Evolutionary conservation across 2,888 invertebrate species (phyloP).

Genomic region (Apotomis turbidana): DNA sequence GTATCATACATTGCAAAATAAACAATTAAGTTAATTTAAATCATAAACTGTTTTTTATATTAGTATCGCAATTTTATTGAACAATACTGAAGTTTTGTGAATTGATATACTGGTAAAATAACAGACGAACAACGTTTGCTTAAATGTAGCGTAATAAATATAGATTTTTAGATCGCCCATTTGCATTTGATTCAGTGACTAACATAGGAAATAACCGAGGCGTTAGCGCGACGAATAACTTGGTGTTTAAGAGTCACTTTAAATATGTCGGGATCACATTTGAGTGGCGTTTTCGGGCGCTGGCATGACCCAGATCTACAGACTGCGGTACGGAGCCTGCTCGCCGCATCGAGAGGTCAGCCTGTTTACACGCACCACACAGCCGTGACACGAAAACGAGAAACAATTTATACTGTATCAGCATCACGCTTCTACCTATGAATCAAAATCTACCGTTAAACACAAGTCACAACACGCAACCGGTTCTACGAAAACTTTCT

Average conservation of each 20-base stretch:
- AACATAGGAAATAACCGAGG: constrained; percentile 64
- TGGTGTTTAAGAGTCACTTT: constrained; percentile 15
- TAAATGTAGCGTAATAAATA: no score
- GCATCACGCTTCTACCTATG: constrained; percentile 43
- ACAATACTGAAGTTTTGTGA: no score
- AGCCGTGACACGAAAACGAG: constrained; percentile 64
- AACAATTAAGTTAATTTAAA: no score
- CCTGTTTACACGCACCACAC: constrained; percentile 53
- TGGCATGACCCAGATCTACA: constrained; percentile 69
- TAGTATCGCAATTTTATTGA: no score
- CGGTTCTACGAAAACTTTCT: constrained; percentile 41
- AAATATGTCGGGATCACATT: constrained; percentile 45
- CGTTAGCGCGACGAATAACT: constrained; percentile 49
- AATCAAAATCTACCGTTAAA: constrained; percentile 48
- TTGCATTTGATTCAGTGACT: constrained; percentile 4
- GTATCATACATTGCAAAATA: no score
- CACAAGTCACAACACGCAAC: constrained; percentile 47
- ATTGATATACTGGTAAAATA: no score
- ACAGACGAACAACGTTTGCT: no score
- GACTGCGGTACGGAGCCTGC: constrained; percentile 65
- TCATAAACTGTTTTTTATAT: no score
- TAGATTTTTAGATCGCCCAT: background rate
- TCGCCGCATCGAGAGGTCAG: constrained; percentile 65
- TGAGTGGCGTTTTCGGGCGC: constrained; percentile 60
- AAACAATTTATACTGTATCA: constrained; percentile 44